These are phyloP conservation scores for Jacana jacana DNA, from an alignment of 2,113 vertebrate genomes.

Conservation along the genomic window DNA sequence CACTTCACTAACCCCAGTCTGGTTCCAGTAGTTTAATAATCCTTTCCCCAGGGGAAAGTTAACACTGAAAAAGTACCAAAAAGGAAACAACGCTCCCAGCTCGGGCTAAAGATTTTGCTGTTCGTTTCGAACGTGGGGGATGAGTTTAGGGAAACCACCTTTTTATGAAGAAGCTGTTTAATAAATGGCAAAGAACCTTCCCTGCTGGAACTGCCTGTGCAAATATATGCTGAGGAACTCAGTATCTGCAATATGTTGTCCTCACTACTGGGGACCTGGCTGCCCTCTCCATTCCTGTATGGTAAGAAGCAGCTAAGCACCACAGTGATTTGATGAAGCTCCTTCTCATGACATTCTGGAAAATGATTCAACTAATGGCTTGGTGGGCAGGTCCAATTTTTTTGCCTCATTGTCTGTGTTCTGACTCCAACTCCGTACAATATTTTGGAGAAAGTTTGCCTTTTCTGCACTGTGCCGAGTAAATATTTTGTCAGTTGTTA, in stretches of 20 bases:
- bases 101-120: background rate
- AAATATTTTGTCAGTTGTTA: constrained; percentile 93
- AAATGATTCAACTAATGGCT: constrained; percentile 75
- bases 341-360: constrained; percentile 76
- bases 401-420: constrained; percentile 82
- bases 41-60: background rate
- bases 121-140: background rate
- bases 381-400: constrained; percentile 71
- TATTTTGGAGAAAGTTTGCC: constrained; percentile 82
- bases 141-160: background rate
- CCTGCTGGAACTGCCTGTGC: background rate
- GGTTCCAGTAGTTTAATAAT: constrained; percentile 8
- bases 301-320: background rate
- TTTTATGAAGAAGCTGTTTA: background rate
- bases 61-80: background rate
- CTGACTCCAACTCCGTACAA: constrained; percentile 79
- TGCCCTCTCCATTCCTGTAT: background rate
- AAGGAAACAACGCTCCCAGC: background rate
- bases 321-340: constrained; percentile 26
- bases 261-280: background rate
- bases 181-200: background rate
- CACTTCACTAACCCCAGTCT: background rate
- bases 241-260: background rate
- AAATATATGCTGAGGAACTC: background rate
- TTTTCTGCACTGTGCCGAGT: constrained; percentile 79